A percentile compares a stretch with the other conserved stretches of the same genome.
These are phyloP conservation scores for Melitaea athalia DNA, from an alignment of 2,888 invertebrate species.

Conservation along the genomic window DNA sequence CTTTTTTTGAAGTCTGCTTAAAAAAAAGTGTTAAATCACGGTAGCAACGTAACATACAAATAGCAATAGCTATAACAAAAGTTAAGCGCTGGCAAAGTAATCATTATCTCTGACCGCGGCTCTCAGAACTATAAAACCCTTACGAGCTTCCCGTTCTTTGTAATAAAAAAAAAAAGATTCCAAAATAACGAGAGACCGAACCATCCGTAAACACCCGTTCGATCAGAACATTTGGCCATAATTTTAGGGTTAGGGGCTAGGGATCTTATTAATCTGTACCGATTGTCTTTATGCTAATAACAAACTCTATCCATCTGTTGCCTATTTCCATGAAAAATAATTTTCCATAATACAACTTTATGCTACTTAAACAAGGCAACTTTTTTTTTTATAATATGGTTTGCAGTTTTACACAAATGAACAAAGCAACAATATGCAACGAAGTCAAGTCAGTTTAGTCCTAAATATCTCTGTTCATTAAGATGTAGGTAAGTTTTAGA, in stretches of 20 bases:
- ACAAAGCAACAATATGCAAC: too few species aligned
- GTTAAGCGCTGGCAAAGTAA: conserved; percentile 34
- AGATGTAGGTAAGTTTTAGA: neutral
- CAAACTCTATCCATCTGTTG: neutral
- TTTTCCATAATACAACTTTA: too few species aligned
- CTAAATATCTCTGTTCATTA: too few species aligned
- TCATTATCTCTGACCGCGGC: conserved; percentile 43
- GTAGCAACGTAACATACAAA: conserved; percentile 9
- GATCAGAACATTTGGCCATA: conserved; percentile 56
- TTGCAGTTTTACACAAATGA: too few species aligned
- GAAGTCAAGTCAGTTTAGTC: neutral
- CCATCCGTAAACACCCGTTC: conserved; percentile 54
- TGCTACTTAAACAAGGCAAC: too few species aligned
- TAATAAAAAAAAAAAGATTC: conserved; percentile 59
- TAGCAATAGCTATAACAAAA: conserved; percentile 28
- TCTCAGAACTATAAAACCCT: conserved; percentile 44
- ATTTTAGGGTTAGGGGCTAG: conserved; percentile 47
- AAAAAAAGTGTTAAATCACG: neutral
- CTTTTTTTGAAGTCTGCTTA: neutral
- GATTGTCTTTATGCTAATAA: conserved; percentile 36
- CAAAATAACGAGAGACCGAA: conserved; percentile 60
- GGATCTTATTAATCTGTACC: conserved; percentile 48
- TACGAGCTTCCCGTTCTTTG: conserved; percentile 46
- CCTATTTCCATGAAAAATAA: too few species aligned
- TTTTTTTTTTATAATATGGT: too few species aligned